Percentiles rank a stretch among this genome's conserved stretches.
Conservation (phyloP, 2,888 invertebrate species). For the Dexiosoma caninum region DNA sequence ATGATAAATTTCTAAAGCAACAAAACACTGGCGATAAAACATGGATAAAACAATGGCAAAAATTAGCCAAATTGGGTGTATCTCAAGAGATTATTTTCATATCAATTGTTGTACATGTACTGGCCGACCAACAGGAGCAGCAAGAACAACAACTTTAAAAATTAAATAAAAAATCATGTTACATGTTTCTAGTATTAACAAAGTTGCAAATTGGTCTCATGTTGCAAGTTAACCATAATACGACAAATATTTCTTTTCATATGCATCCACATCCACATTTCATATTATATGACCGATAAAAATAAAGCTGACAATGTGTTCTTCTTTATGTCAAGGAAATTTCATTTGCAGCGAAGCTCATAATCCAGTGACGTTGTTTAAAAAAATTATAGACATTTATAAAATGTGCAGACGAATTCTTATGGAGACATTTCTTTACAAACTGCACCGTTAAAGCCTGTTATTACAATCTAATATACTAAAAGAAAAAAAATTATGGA, state of each 20-base stretch:
- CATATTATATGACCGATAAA: neutral
- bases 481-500: no score
- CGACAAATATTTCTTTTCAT: conserved; percentile 6
- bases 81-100: conserved; percentile 50
- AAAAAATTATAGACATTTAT: no score
- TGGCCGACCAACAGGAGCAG: neutral
- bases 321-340: neutral
- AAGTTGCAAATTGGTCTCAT: conserved; percentile 60
- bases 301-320: neutral
- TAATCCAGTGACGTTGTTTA: neutral
- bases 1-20: conserved; percentile 50
- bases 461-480: no score
- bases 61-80: conserved; percentile 53
- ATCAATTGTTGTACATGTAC: neutral
- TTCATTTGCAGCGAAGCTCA: neutral
- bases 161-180: conserved; percentile 33
- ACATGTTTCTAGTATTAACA: conserved; percentile 45
- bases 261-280: neutral
- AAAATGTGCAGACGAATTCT: no score
- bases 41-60: conserved; percentile 40
- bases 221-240: conserved; percentile 51
- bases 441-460: no score
- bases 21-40: conserved; percentile 29
- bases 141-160: conserved; percentile 4
- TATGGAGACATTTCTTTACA: no score